Evolutionary conservation across 2,113 vertebrate species (phyloP), one percentile per base, ranked within the genome.

Genomic region (Calidris pugnax): DNA sequence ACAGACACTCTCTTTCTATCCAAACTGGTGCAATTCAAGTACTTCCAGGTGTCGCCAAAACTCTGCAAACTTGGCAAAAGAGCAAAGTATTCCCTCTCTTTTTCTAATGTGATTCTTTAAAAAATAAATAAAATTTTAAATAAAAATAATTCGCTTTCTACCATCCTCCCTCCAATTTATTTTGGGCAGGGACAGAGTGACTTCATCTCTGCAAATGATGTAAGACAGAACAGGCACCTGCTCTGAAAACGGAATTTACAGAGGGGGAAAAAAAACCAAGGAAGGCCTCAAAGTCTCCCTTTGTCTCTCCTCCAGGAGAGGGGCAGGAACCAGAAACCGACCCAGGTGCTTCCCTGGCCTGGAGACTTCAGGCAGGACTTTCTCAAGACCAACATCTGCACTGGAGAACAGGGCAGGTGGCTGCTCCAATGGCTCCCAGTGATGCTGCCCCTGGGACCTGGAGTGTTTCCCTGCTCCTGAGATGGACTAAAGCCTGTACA

Each of bases 131-230:
- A 59, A 14, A 43, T 28, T 28, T 60, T 28, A 30, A 14, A 28
- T 24, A 45, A 47, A 47, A 45, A 17, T 6, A 30, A 37, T 4
- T 1, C 62, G 4, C 80, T 91, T 90, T 68, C 74, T 79, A 56
- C 48, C 57, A 85, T 73, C 37, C 81, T 85, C 62, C 53, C 73
- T 83, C 53, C n/a, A 28, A 45, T 62, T 90, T 83, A n/a, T 64
- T 95, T 85, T 69, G 53, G 87, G 89, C 81, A 82, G 69, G 56
- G 77, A 85, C 5, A 62, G 66, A 79, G 32, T 68, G 57, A 95
- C 83, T 80, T 91, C 62, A 87, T 57, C 63, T 30, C 87, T 50
- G 48, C 45, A 85, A 79, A 72, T 72, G 71, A 91, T 39, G 14
- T 32, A 84, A 95, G 74, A 63, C 53, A 30, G 83, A 92, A 23